A percentile compares a stretch with the other conserved stretches of the same genome.
Evolutionary conservation across 2,113 vertebrate genomes (phyloP).

Genomic region (Burhinus bistriatus): DNA sequence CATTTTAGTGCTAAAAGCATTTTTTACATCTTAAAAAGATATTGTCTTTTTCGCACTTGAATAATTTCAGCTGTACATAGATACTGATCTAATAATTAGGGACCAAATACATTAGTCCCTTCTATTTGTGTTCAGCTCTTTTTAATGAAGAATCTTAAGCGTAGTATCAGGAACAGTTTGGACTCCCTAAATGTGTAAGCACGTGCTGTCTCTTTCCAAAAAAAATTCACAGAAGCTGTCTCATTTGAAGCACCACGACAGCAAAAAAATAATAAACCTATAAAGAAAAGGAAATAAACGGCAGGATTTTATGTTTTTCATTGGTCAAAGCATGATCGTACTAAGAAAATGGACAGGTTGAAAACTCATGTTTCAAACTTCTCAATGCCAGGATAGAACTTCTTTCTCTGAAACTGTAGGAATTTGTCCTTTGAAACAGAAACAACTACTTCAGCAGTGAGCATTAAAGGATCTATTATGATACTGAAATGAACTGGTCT

Average conservation of each 20-base stretch:
- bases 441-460: neutral
- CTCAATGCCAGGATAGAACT: neutral
- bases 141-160: neutral
- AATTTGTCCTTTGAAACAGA: slow-evolving; percentile 1
- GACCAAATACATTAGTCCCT: neutral
- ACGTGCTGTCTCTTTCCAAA: neutral
- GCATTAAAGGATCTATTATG: neutral
- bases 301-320: neutral
- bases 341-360: neutral
- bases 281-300: neutral
- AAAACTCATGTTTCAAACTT: neutral
- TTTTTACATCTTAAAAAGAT: neutral
- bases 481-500: neutral
- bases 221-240: neutral
- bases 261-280: neutral
- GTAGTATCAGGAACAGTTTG: neutral
- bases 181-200: neutral
- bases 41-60: neutral
- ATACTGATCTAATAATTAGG: neutral
- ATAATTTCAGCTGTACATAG: neutral
- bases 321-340: neutral
- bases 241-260: neutral
- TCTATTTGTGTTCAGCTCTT: neutral
- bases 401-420: neutral
- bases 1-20: neutral